Percentiles rank a stretch among this genome's conserved stretches.
Conservation (phyloP, 2,113 vertebrate genomes). For the Mormoops blainvillei region DNA sequence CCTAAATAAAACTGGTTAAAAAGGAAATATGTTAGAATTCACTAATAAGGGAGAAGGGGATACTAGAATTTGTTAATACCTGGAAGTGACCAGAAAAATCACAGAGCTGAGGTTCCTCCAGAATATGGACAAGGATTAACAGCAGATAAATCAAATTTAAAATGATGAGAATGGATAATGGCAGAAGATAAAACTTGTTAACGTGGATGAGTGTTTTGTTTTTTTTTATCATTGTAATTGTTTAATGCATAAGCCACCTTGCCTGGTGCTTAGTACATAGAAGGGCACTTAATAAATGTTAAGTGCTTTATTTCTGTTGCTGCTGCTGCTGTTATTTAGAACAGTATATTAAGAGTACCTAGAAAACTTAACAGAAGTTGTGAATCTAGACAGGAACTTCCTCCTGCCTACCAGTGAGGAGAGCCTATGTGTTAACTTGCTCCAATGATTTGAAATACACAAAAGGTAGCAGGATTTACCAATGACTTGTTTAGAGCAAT, state of each 20-base stretch:
- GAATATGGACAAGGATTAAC: not conserved
- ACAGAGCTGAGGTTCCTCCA: not conserved
- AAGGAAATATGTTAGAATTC: not conserved
- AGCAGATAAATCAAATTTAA: not conserved
- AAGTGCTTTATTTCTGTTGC: not conserved
- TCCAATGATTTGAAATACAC: not conserved
- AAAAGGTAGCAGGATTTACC: not conserved
- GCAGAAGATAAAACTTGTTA: not conserved
- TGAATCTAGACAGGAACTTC: not conserved
- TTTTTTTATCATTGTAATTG: not conserved
- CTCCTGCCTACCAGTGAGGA: not conserved
- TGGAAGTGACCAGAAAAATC: not conserved
- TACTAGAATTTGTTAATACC: not conserved
- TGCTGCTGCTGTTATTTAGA: not conserved
- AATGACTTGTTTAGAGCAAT: not conserved
- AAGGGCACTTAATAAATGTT: not conserved
- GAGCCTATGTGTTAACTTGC: not conserved
- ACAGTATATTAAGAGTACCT: not conserved
- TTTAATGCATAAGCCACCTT: not conserved
- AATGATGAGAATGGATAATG: too few species aligned
- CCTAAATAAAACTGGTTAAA: not conserved
- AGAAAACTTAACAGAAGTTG: not conserved
- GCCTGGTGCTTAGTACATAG: not conserved
- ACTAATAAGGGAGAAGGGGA: not conserved
- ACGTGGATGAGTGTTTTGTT: too few species aligned